Evolutionary conservation across 1,140 invertebrate species (phyloP).

Genomic region (Drosophila melanica): DNA sequence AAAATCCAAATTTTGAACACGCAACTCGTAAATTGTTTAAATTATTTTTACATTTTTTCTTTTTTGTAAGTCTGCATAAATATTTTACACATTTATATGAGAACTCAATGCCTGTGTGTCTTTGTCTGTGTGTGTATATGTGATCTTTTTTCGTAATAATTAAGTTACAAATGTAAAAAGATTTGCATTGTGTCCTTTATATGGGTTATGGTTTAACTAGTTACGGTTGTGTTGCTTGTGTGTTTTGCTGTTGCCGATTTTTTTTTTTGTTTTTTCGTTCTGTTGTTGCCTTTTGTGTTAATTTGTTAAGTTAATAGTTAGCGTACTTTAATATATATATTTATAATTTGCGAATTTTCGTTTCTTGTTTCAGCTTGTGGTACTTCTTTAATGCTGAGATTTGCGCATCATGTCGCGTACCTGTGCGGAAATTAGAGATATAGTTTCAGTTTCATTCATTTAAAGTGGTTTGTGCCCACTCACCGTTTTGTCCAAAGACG

Average conservation of each 20-base stretch:
- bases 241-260: slow-evolving; percentile 39
- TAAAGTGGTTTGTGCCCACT: slow-evolving; percentile 85
- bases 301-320: slow-evolving; percentile 77
- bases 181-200: slow-evolving; percentile 27
- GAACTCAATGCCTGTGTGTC: slow-evolving; percentile 4
- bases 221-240: slow-evolving; percentile 14
- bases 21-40: slow-evolving; percentile 11
- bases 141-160: not conserved
- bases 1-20: slow-evolving; percentile 13
- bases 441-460: not conserved
- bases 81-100: slow-evolving; percentile 19
- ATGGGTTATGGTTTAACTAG: slow-evolving; percentile 49
- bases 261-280: slow-evolving; percentile 19
- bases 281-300: slow-evolving; percentile 44
- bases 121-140: not conserved
- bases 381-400: slow-evolving; percentile 62
- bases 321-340: slow-evolving; percentile 78
- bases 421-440: slow-evolving; percentile 22
- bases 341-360: slow-evolving; percentile 80
- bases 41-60: slow-evolving; percentile 30
- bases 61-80: slow-evolving; percentile 10
- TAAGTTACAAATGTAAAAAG: slow-evolving; percentile 15
- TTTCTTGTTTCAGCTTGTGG: slow-evolving; percentile 71
- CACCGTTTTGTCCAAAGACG: slow-evolving; percentile 99
- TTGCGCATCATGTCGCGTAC: slow-evolving; percentile 84